Percentiles rank a stretch among this genome's conserved stretches.
phyloP scores from a whole-genome alignment of 2,113 vertebrate species.

The Pelecanoides urinatrix region DNA sequence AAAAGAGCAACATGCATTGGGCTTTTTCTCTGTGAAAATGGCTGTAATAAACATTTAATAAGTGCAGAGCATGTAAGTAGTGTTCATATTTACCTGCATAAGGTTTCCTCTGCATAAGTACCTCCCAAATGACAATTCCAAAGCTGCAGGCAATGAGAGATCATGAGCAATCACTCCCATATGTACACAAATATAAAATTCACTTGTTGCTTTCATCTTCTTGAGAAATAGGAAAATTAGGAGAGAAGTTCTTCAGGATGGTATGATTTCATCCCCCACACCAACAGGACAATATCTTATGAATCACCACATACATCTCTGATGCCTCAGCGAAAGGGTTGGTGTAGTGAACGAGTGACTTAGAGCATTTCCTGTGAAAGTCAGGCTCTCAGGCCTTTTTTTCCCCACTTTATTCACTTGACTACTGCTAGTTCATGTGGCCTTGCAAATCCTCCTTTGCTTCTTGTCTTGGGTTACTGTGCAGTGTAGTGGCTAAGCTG shows the following conservation, averaged over 20 bases:
- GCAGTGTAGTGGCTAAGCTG: not conserved
- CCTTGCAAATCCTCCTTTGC: not conserved
- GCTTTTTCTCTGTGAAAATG: not conserved
- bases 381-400: not conserved
- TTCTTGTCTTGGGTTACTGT: not conserved
- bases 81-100: slow-evolving; percentile 72
- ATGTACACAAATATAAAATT: not conserved
- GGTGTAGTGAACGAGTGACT: not conserved
- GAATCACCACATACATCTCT: not conserved
- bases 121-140: slow-evolving; percentile 87
- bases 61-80: not conserved
- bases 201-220: not conserved
- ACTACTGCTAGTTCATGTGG: not conserved
- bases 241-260: not conserved
- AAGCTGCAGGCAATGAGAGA: slow-evolving; percentile 71
- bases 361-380: not conserved
- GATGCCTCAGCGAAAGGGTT: not conserved
- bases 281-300: not conserved
- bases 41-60: not conserved
- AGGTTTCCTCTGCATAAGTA: slow-evolving; percentile 85
- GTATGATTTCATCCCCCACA: not conserved
- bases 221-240: not conserved
- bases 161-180: not conserved
- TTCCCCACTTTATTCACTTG: not conserved
- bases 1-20: not conserved